Base-by-base conservation (phyloP, 2,797 vertebrate species). In the Bufotes viridis region DNA sequence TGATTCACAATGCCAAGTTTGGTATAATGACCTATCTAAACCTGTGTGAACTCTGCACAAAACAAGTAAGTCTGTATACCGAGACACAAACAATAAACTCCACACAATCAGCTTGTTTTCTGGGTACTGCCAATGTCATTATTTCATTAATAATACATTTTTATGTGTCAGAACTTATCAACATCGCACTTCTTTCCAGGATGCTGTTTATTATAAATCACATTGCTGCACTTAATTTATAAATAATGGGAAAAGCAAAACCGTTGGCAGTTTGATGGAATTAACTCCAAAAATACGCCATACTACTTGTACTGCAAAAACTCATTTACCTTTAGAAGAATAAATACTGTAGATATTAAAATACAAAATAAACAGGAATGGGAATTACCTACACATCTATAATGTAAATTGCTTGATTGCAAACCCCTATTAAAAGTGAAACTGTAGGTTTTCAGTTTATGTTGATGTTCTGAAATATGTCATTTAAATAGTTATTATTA, bases 71-170 rank as follows among this genome's bases (percentile, higher is more conserved):
- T 90, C 90, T 90, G 29, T 20, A 63, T 82, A 86, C 85, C 22
- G 88, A 82, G 92, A 89, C 53, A 89, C 89, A 90, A 91, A 92
- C 88, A 93, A 92, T 91, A 92, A 92, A 93, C 90, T 91, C 89
- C 49, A 85, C 85, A 88, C 90, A 90, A 90, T 91, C 93, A 84
- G 85, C 90, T 92, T 91, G 90, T 91, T 84, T 94, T 94, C 91
- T 91, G 92, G 94, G 91, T 89, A 88, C 90, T 92, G 92, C 92
- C 92, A 91, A 89, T 88, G 87, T 92, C 92, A 93, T 94, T 93
- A 93, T 93, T 93, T 92, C 93, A 95, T 95, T 95, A 95, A 95
- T 94, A 94, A 95, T 94, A 92, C 91, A 94, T 94, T 94, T 95
- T 93, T 90, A 90, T 90, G 92, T 95, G 94, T 94, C 94, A 94